Evolutionary conservation across 2,113 vertebrate species (phyloP).

Genomic region (Butastur rufipennis): DNA sequence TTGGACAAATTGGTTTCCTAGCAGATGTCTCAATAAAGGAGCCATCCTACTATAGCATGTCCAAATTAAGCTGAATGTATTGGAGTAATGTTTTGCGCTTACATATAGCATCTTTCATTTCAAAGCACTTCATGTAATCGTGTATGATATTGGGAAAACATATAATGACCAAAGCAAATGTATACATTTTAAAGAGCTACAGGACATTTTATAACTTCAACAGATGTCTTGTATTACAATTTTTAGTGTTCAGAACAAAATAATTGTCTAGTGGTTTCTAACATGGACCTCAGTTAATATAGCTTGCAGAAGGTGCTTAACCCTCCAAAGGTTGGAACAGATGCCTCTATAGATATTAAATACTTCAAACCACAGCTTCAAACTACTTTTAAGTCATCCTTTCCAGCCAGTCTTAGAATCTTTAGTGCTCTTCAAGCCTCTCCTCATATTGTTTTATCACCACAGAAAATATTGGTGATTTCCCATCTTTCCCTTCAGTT

Average conservation of each 20-base stretch:
- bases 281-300: not conserved
- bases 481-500: not conserved
- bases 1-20: slow-evolving; percentile 20
- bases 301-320: not conserved
- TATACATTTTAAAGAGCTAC: not conserved
- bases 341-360: not conserved
- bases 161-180: not conserved
- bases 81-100: not conserved
- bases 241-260: not conserved
- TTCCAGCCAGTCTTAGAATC: not conserved
- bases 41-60: not conserved
- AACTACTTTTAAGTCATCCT: not conserved
- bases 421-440: not conserved
- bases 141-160: not conserved
- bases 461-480: not conserved
- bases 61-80: not conserved
- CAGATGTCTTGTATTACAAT: not conserved
- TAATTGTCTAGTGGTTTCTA: not conserved
- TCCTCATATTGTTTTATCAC: not conserved
- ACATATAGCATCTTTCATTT: not conserved
- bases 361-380: not conserved
- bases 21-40: slow-evolving; percentile 15
- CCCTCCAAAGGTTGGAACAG: not conserved
- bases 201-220: not conserved
- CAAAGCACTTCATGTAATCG: not conserved